Evolutionary conservation across 2,797 vertebrate genomes (phyloP), one percentile per base, ranked within the genome.

Genomic region (Muscicapa comitata): DNA sequence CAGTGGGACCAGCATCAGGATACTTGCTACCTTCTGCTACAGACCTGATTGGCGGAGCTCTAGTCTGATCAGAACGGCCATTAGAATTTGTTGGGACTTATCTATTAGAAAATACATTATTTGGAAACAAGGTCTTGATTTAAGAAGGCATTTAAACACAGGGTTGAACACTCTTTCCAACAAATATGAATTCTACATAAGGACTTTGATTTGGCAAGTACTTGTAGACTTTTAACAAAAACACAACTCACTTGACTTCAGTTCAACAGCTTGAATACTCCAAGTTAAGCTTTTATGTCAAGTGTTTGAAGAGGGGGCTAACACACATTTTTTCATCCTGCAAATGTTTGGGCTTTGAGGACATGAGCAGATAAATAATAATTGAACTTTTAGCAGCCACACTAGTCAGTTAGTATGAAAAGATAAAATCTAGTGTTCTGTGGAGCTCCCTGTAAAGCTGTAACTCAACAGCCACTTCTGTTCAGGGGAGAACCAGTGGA

Each of bases 181-280:
- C 3, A 91, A 50, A 71, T 38, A 62, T 37, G 48, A 33, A 86
- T 94, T 84, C 82, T 88, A 15, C 45, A 50, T 47, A 51, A 70
- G 79, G 59, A 84, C 40, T 28, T 78, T 84, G 62, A 81, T 65
- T 78, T 91, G n/a, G 57, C 47, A 93, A 86, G 55, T 61, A 73
- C 53, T 82, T 77, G 25, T 11, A 81, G 55, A 63, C 31, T 86
- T 93, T 29, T 40, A 86, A 94, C 51, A 93, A 82, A 95, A 88
- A 68, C 43, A 35, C 8, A 66, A 62, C 70, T 71, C 1, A 3
- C 66, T 58, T 55, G 35, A 91, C 55, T 92, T 90, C 47, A 81
- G 28, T 78, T 88, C 40, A 80, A 80, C 33, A 80, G 71, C 45
- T 89, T 57, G 72, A 72, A 80, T 29, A 75, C 72, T 78, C 74